Evolutionary conservation across 2,797 vertebrate genomes (phyloP), one percentile per base, ranked within the genome.

Genomic region (Parauchenoglanis punctatus): DNA sequence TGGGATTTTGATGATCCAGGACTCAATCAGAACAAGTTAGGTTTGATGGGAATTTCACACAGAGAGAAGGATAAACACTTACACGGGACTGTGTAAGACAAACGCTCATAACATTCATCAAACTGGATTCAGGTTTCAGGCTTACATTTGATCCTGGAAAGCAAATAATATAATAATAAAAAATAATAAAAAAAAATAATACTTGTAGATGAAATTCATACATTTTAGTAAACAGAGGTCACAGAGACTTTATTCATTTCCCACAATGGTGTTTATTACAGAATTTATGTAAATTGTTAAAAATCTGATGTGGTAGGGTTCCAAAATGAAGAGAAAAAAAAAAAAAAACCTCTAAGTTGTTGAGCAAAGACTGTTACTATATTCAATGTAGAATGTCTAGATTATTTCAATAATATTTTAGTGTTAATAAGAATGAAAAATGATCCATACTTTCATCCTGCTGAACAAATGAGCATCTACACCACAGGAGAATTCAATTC

Each of bases 211-310:
- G 28, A 46, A 81, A 17, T 15, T 2, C 6, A 25, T n/a, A 13
- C 6, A 81, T 13, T 56, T 77, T 67, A 28, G 23, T 28, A 44
- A 77, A 86, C 28, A 2, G 67, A 87, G 44, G 31, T 10, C 61
- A 49, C 11, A 73, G 4, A 85, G 35, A 44, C 46, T 59, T 81
- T 8, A n/a, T 40, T 11, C 1, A 18, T n/a, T 52, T 83, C 56
- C 40, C 70, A 85, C 83, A 81, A 28, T 65, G 76, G 58, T 83
- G 28, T 89, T 91, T 88, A 91, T 91, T 88, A 86, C 17, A 88
- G 1, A 87, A 87, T 46, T 28, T 59, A 59, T 18, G 59, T 31
- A 76, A 61, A 68, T 54, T 8, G 56, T 70, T 84, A 77, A 49
- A 89, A 87, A 58, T 2, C 8, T 20, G 17, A 80, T 46, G 49